Evolutionary conservation across 2,113 vertebrate genomes (phyloP).

Genomic region (Gnathonemus longibarbis): DNA sequence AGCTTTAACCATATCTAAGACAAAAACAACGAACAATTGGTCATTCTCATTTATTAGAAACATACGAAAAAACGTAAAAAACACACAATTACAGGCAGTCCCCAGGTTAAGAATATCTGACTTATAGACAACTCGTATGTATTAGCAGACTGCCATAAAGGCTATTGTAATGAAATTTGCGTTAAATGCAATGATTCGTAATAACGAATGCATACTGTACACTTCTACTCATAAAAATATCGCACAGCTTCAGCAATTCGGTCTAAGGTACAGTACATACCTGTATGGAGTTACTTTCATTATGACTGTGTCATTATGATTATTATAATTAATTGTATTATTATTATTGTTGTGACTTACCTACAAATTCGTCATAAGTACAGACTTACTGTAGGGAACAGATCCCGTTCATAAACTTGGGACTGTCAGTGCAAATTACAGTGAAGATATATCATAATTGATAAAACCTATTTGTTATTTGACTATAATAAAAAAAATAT

Average conservation of each 20-base stretch:
- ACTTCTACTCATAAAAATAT: too few species aligned
- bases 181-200: not conserved
- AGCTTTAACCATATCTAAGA: not conserved
- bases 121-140: not conserved
- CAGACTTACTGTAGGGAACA: too few species aligned
- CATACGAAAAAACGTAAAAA: not conserved
- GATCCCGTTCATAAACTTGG: not conserved
- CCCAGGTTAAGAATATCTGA: not conserved
- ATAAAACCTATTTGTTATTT: not conserved
- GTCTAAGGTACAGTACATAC: too few species aligned
- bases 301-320: too few species aligned
- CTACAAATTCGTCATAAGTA: too few species aligned
- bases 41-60: not conserved
- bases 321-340: too few species aligned
- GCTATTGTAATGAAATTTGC: not conserved
- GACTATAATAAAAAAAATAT: not conserved
- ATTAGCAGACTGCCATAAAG: not conserved
- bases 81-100: not conserved
- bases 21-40: too few species aligned
- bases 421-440: not conserved
- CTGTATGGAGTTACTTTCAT: too few species aligned
- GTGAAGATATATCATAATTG: not conserved
- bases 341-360: too few species aligned
- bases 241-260: too few species aligned
- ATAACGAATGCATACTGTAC: not conserved